These are phyloP conservation scores for Petrolisthes manimaculis DNA, from an alignment of 2,888 invertebrate genomes.

Conservation along the genomic window DNA sequence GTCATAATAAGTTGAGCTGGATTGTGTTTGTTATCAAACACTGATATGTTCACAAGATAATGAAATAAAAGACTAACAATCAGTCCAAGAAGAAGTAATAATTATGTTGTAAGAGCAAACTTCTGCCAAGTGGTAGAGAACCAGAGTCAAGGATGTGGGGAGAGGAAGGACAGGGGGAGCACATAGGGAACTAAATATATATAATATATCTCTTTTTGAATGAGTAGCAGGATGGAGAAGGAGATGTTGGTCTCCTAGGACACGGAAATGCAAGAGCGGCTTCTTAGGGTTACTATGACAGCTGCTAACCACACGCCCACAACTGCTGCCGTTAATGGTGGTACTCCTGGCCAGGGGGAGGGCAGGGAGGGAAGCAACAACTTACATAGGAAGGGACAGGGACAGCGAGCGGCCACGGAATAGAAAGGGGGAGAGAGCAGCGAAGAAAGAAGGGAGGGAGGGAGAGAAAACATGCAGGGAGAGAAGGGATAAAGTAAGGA, in stretches of 20 bases:
- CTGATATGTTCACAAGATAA: constrained; percentile 8
- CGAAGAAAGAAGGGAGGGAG: neutral
- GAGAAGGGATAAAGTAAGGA: constrained; percentile 7
- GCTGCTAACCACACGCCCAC: constrained; percentile 41
- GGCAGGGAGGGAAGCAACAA: neutral
- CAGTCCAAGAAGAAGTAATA: constrained; percentile 25
- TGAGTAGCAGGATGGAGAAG: neutral
- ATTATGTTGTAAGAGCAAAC: constrained; percentile 7
- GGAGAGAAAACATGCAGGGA: neutral
- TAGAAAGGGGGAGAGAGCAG: neutral
- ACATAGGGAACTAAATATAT: neutral
- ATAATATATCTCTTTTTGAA: neutral
- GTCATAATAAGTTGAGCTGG: constrained; percentile 2
- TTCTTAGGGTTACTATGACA: neutral
- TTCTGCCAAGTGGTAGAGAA: constrained; percentile 9
- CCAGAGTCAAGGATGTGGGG: constrained; percentile 10
- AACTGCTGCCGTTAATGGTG: neutral
- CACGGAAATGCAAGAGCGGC: neutral
- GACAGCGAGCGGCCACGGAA: neutral
- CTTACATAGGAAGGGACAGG: neutral
- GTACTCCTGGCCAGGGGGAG: constrained; percentile 8
- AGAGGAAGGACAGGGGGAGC: constrained; percentile 6
- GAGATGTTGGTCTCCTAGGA: neutral
- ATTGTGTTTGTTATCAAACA: constrained; percentile 2
- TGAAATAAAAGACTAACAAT: constrained; percentile 14